Evolutionary conservation across 1,140 invertebrate species (phyloP).

Genomic region (Eupeodes corollae): DNA sequence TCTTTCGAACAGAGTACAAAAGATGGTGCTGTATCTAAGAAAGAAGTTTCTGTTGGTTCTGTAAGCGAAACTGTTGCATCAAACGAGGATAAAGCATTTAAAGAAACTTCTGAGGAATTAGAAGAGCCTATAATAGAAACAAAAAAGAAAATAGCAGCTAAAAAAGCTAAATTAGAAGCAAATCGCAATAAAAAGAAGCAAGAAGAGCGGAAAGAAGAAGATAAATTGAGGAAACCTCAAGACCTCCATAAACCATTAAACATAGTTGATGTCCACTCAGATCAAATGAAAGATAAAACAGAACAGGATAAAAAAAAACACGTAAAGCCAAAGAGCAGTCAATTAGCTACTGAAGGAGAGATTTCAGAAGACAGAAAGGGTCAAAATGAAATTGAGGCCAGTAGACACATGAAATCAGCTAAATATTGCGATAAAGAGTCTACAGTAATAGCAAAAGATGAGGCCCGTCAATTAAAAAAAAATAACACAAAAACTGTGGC

Average conservation of each 20-base stretch:
- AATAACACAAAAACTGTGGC: background rate
- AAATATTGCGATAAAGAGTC: background rate
- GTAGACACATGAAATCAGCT: background rate
- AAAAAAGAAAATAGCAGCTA: background rate
- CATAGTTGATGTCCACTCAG: background rate
- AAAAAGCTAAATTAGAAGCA: background rate
- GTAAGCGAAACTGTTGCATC: background rate
- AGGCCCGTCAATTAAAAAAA: background rate
- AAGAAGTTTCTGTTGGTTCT: background rate
- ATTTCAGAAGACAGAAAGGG: background rate
- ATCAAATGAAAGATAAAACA: background rate
- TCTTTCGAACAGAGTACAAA: background rate
- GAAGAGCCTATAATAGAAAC: background rate
- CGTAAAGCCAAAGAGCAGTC: slow-evolving; percentile 1
- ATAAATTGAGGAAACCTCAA: background rate
- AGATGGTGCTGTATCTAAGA: background rate
- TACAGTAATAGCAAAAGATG: background rate
- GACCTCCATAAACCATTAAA: background rate
- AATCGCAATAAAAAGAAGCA: slow-evolving; percentile 6
- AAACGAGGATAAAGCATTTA: slow-evolving; percentile 1
- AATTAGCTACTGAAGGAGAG: background rate
- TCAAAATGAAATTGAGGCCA: background rate
- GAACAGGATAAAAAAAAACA: slow-evolving; percentile 1
- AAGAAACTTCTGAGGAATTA: background rate
- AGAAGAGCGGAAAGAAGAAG: background rate